These are phyloP conservation scores for Microplitis manilae DNA, from an alignment of 2,888 invertebrate species.

Conservation along the genomic window DNA sequence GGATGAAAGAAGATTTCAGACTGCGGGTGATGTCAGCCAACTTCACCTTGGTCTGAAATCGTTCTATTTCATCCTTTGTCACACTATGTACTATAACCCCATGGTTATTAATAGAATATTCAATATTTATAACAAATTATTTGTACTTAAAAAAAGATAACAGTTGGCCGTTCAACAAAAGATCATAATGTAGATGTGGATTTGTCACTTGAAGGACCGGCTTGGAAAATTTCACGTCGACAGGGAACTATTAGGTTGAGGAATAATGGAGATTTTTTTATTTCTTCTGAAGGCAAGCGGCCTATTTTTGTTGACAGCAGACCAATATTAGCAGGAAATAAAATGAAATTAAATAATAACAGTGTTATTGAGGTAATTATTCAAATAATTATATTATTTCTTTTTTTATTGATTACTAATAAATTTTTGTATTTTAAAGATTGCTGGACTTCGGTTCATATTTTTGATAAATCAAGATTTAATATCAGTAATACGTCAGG, in stretches of 20 bases:
- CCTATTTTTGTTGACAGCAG: slow-evolving; percentile 95
- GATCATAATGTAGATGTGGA: slow-evolving; percentile 95
- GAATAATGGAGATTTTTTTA: slow-evolving; percentile 94
- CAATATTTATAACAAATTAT: slow-evolving; percentile 10
- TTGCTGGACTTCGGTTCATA: slow-evolving; percentile 92
- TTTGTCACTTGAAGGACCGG: slow-evolving; percentile 92
- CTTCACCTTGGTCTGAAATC: too few relatives aligned
- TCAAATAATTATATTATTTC: not conserved
- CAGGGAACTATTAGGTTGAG: slow-evolving; percentile 92
- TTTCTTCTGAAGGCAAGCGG: slow-evolving; percentile 95
- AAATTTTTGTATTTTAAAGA: slow-evolving; percentile 73
- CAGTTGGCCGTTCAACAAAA: slow-evolving; percentile 91
- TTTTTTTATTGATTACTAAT: slow-evolving; percentile 13
- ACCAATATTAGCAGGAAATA: slow-evolving; percentile 89
- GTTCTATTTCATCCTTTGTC: too few relatives aligned
- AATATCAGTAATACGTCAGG: slow-evolving; percentile 90
- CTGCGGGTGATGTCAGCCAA: too few relatives aligned
- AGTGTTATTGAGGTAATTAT: slow-evolving; percentile 88
- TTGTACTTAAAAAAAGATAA: slow-evolving; percentile 76
- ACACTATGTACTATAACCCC: too few relatives aligned
- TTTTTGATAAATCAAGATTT: slow-evolving; percentile 94
- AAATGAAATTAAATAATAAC: slow-evolving; percentile 92
- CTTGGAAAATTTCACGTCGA: slow-evolving; percentile 92
- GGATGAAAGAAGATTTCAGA: too few relatives aligned
- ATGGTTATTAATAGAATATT: not conserved